A percentile compares a stretch with the other conserved stretches of the same genome.
phyloP scores from a whole-genome alignment of 2,113 vertebrate genomes.

The Scartelaos histophorus region DNA sequence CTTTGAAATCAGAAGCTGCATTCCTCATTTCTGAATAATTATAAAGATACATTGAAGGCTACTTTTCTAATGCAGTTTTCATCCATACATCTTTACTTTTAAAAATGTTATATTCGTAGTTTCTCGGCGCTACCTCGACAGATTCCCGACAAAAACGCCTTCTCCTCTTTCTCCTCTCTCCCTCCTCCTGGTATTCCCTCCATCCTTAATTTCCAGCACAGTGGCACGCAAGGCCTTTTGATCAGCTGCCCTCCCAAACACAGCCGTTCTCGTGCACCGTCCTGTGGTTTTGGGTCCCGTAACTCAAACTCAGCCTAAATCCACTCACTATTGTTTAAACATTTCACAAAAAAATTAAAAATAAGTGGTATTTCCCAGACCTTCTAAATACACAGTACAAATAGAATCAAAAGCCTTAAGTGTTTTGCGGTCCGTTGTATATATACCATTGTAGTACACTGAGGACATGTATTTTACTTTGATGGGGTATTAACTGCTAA shows the following conservation, averaged over 20 bases:
- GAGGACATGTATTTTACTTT: constrained; percentile 12
- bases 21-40: no score
- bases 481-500: no score
- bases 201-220: constrained; percentile 76
- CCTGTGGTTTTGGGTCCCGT: constrained; percentile 59
- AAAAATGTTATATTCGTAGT: constrained; percentile 30
- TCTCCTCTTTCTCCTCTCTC: constrained; percentile 65
- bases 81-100: not conserved
- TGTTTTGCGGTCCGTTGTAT: constrained; percentile 69
- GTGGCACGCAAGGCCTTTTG: constrained; percentile 77
- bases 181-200: constrained; percentile 34
- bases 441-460: constrained; percentile 49
- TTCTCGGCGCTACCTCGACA: constrained; percentile 79
- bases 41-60: no score
- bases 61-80: no score
- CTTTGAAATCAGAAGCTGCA: no score
- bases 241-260: constrained; percentile 78
- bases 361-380: constrained; percentile 70
- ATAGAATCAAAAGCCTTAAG: constrained; percentile 65
- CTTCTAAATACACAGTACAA: constrained; percentile 63
- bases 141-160: constrained; percentile 77
- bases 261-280: constrained; percentile 61
- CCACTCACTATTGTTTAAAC: constrained; percentile 73
- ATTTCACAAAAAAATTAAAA: constrained; percentile 61
- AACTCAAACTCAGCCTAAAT: constrained; percentile 59